phyloP scores from a whole-genome alignment of 2,888 invertebrate genomes.

The Thyatira batis region DNA sequence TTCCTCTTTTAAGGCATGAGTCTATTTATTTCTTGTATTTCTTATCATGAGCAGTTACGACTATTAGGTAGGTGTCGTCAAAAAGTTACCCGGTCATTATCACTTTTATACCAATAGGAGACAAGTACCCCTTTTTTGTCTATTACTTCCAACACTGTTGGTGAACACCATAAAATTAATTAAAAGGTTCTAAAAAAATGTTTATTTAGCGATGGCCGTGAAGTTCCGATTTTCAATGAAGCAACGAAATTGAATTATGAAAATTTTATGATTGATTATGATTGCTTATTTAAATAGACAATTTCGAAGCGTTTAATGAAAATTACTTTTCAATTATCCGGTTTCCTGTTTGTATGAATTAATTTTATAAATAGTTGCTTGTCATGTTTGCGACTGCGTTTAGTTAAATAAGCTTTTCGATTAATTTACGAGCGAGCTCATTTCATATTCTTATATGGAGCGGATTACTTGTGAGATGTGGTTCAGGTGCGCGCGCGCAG shows the following conservation, averaged over 20 bases:
- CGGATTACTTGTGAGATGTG: not conserved
- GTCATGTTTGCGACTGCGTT: slow-evolving; percentile 25
- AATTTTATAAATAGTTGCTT: slow-evolving; percentile 24
- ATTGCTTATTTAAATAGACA: slow-evolving; percentile 38
- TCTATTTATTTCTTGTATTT: too few species aligned
- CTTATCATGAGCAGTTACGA: too few species aligned
- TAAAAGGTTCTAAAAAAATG: slow-evolving; percentile 5
- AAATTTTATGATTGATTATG: slow-evolving; percentile 43
- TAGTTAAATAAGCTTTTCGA: slow-evolving; percentile 18
- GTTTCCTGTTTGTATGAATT: slow-evolving; percentile 26
- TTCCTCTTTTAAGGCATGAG: not conserved
- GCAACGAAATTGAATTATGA: slow-evolving; percentile 36
- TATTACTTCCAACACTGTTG: too few species aligned
- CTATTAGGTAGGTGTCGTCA: too few species aligned
- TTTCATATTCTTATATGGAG: not conserved
- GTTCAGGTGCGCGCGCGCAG: not conserved
- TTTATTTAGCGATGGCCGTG: slow-evolving; percentile 36
- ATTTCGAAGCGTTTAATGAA: slow-evolving; percentile 33
- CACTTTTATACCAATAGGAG: too few species aligned
- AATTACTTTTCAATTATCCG: slow-evolving; percentile 37
- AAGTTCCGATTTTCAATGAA: slow-evolving; percentile 21
- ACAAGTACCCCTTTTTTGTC: too few species aligned
- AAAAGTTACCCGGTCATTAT: too few species aligned
- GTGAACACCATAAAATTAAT: not conserved
- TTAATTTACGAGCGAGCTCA: not conserved